Percentiles rank a stretch among this genome's conserved stretches.
These are phyloP conservation scores for Erythrocercus mccallii DNA, from an alignment of 2,113 vertebrate genomes.

Conservation along the genomic window DNA sequence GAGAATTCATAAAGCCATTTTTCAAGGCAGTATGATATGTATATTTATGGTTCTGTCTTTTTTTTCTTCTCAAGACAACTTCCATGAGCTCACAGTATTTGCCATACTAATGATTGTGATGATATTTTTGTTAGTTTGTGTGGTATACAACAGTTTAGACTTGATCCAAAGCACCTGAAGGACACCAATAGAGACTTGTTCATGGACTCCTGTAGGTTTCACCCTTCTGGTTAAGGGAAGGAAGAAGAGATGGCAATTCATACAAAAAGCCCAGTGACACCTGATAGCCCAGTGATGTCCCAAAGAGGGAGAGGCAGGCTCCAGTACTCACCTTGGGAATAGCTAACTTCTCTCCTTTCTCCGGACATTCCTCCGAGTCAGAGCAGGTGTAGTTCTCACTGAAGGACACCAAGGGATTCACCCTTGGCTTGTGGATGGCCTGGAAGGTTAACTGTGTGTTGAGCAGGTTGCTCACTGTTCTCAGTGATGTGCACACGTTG, in stretches of 20 bases:
- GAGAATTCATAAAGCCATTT: neutral
- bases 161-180: neutral
- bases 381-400: constrained; percentile 88
- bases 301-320: neutral
- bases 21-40: neutral
- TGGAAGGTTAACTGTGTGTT: constrained; percentile 94
- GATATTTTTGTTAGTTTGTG: neutral
- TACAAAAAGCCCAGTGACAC: neutral
- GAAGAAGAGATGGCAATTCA: neutral
- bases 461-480: constrained; percentile 95
- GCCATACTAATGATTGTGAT: neutral
- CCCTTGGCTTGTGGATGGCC: constrained; percentile 86
- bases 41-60: neutral
- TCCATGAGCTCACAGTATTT: neutral
- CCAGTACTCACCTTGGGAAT: constrained; percentile 83
- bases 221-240: neutral
- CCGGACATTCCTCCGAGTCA: constrained; percentile 88
- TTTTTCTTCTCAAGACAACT: neutral
- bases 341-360: constrained; percentile 90
- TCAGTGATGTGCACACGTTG: constrained; percentile 89
- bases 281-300: neutral
- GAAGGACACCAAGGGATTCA: constrained; percentile 79
- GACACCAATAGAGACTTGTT: neutral
- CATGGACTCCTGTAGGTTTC: neutral
- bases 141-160: neutral